Evolutionary conservation across 2,113 vertebrate species (phyloP), one percentile per base, ranked within the genome.

Genomic region (Leptosomus discolor): DNA sequence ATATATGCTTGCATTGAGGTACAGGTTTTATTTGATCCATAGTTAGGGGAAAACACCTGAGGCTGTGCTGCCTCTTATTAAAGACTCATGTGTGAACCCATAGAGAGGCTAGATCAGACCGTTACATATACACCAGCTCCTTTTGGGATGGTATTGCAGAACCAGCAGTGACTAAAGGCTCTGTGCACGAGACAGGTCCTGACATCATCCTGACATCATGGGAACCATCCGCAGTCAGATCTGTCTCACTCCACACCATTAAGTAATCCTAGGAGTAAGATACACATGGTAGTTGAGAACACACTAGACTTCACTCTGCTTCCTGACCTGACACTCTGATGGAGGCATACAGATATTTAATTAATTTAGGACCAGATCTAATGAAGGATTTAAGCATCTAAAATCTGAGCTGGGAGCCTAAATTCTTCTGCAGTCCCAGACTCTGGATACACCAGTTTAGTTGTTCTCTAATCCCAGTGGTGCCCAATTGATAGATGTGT

Each of bases 1-100:
- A 54, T 0, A 0, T 1, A 9, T 16, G 2, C 2, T 64, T 85
- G 6, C 19, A 18, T 58, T 29, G 43, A 73, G 37, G 15, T 43
- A 18, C 3, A 29, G 24, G 11, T 77, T 85, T 88, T 85, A 46
- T 57, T 74, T 67, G 11, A 32, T 41, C 22, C 11, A 4, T 23
- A 58, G 7, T 34, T 86, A 36, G 8, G 29, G n/a, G 2, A 83
- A 2, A 75, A 53, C 46, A 57, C 36, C 11, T 46, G 36, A 87
- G 16, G 54, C n/a, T 39, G 26, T 37, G 29, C 9, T 67, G 5
- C 19, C n/a, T 48, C 34, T 53, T 91, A 29, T 8, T 37, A 43
- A 63, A 80, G 15, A 16, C 23, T 73, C 27, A 41, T 9, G 11
- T 15, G 50, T 61, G 41, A 79, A 9, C 23, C 11, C 27, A 29